Conservation (phyloP, 2,797 vertebrate species). For the Gymnoscopelus braueri region DNA sequence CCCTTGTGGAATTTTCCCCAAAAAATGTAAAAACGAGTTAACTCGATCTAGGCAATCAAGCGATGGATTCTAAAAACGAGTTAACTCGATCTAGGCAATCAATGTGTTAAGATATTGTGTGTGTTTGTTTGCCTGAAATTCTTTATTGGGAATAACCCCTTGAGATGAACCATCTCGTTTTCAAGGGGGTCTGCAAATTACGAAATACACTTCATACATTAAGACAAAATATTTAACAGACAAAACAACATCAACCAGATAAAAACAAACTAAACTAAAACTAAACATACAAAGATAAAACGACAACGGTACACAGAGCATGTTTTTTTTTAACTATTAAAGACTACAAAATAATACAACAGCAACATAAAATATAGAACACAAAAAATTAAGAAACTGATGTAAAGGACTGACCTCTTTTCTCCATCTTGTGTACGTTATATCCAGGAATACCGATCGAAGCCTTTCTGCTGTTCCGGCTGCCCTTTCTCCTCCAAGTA, state of each 20-base stretch:
- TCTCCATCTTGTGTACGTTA: conserved; percentile 24
- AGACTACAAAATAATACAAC: neutral
- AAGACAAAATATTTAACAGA: neutral
- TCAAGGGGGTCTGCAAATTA: too few relatives aligned
- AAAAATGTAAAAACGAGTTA: too few relatives aligned
- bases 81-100: too few relatives aligned
- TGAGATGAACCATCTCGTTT: too few relatives aligned
- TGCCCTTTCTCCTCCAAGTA: conserved; percentile 99
- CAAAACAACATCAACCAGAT: neutral
- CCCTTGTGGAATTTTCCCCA: too few relatives aligned
- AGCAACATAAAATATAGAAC: too few relatives aligned
- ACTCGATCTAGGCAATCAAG: too few relatives aligned
- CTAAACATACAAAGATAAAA: neutral
- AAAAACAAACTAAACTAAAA: neutral
- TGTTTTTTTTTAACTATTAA: neutral
- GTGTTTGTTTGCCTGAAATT: too few relatives aligned
- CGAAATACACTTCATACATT: too few relatives aligned
- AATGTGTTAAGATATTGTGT: neutral
- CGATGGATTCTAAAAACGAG: too few relatives aligned
- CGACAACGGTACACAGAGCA: too few relatives aligned
- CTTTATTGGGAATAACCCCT: too few relatives aligned
- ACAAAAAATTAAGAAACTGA: neutral
- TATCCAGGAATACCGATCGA: conserved; percentile 95
- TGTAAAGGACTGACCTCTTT: neutral
- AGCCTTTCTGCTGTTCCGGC: conserved; percentile 98